Percentiles rank a stretch among this genome's conserved stretches.
These are phyloP conservation scores for Misgurnus anguillicaudatus DNA, from an alignment of 2,113 vertebrate genomes.

Conservation along the genomic window DNA sequence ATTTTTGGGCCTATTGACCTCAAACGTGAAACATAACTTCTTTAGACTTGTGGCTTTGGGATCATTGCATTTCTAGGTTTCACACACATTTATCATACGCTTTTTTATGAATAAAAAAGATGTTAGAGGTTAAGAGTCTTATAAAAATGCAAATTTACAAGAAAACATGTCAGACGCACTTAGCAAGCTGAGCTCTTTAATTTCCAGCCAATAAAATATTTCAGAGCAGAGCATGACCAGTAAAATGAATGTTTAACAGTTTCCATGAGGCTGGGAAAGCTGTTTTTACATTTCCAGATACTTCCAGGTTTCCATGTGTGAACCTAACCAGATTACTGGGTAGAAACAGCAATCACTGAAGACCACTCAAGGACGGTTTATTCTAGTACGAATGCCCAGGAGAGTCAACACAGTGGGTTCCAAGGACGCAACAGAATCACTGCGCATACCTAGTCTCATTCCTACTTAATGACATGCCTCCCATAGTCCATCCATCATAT, in stretches of 20 bases:
- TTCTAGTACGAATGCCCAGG: conserved; percentile 12
- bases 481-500: not conserved
- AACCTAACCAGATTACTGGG: conserved; percentile 1
- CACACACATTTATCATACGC: no score
- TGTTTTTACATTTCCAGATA: not conserved
- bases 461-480: not conserved
- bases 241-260: not conserved
- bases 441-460: not conserved
- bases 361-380: conserved; percentile 27
- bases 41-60: no score
- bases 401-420: conserved; percentile 19
- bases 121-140: no score
- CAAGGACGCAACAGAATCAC: conserved; percentile 24
- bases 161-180: no score
- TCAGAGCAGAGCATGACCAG: not conserved
- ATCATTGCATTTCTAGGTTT: no score
- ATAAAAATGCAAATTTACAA: no score
- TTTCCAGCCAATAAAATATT: not conserved
- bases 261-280: not conserved
- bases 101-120: no score
- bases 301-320: not conserved
- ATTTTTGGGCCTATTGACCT: no score
- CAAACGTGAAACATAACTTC: no score
- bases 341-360: not conserved
- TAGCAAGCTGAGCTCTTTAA: not conserved